Percentiles rank a stretch among this genome's conserved stretches.
phyloP scores from a whole-genome alignment of 2,888 invertebrate species.

The Melikaiella ostensackeni region DNA sequence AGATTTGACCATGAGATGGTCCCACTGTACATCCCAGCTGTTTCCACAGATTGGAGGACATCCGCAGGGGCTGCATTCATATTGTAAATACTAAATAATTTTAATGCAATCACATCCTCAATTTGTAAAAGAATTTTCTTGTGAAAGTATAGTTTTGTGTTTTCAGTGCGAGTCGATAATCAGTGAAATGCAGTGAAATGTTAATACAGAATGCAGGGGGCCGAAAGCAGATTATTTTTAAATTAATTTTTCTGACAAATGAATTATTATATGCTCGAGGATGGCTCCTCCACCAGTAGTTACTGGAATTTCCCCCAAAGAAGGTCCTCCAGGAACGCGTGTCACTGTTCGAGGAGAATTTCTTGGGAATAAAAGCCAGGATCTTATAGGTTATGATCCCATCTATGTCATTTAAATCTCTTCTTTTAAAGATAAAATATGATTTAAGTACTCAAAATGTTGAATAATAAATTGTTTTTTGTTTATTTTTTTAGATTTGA shows the following conservation, averaged over 20 bases:
- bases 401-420: background rate
- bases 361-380: conserved; percentile 90
- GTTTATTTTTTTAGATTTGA: background rate
- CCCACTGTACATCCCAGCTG: too few relatives aligned
- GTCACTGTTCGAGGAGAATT: conserved; percentile 97
- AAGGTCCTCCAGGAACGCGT: conserved; percentile 97
- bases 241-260: background rate
- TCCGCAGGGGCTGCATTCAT: too few relatives aligned
- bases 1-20: too few relatives aligned
- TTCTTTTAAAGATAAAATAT: background rate
- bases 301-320: conserved; percentile 98
- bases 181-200: too few relatives aligned
- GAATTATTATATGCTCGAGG: background rate
- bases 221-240: background rate
- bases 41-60: too few relatives aligned
- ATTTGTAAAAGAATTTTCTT: too few relatives aligned
- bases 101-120: too few relatives aligned
- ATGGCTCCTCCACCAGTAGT: conserved; percentile 87
- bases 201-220: too few relatives aligned
- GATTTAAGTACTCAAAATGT: background rate
- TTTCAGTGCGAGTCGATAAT: too few relatives aligned
- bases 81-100: too few relatives aligned
- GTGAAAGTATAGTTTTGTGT: too few relatives aligned
- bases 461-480: background rate
- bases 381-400: conserved; percentile 86